These are phyloP conservation scores for Limulus polyphemus DNA, from an alignment of 2,888 invertebrate species.

Conservation along the genomic window DNA sequence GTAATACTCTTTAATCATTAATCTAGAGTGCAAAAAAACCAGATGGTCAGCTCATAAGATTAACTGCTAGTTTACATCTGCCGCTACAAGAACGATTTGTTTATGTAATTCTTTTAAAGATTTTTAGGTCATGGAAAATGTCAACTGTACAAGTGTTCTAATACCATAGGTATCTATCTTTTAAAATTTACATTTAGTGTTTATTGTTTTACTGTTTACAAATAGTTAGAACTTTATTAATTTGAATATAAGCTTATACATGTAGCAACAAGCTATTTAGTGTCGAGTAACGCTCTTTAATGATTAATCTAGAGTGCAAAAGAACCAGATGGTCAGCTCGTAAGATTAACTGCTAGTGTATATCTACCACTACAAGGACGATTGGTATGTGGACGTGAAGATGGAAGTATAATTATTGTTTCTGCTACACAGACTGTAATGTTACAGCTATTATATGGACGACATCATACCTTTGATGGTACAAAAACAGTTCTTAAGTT, in stretches of 20 bases:
- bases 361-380: constrained; percentile 87
- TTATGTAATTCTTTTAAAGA: constrained; percentile 44
- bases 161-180: too few species aligned
- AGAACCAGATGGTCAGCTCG: constrained; percentile 30
- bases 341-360: constrained; percentile 81
- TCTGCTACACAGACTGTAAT: constrained; percentile 92
- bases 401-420: constrained; percentile 89
- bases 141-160: too few species aligned
- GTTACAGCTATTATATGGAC: constrained; percentile 73
- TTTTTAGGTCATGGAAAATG: too few species aligned
- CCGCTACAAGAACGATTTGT: constrained; percentile 85
- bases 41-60: constrained; percentile 44
- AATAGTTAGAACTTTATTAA: too few species aligned
- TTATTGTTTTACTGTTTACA: too few species aligned
- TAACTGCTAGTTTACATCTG: constrained; percentile 88
- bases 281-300: too few species aligned
- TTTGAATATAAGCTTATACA: too few species aligned
- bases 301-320: constrained; percentile 3
- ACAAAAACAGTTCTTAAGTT: not conserved
- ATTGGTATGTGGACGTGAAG: constrained; percentile 83
- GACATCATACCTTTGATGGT: constrained; percentile 25
- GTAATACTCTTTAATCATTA: not conserved
- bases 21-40: constrained; percentile 7
- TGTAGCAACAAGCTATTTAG: too few species aligned
- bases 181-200: too few species aligned